phyloP scores from a whole-genome alignment of 2,113 vertebrate species.

The Nerophis ophidion region DNA sequence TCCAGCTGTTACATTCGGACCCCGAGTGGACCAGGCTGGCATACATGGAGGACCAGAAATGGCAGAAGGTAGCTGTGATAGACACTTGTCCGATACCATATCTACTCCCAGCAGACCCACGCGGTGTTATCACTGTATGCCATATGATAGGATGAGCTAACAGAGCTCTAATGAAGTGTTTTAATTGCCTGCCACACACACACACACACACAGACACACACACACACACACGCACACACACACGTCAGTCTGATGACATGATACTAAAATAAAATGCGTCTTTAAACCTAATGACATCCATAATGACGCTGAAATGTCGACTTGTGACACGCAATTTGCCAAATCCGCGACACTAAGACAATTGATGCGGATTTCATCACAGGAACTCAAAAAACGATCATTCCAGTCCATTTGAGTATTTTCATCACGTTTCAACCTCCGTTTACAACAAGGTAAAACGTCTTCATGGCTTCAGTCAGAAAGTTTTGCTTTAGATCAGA shows the following conservation, averaged over 20 bases:
- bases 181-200: slow-evolving; percentile 60
- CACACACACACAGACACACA: slow-evolving; percentile 2
- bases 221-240: slow-evolving; percentile 14
- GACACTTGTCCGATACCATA: slow-evolving; percentile 50
- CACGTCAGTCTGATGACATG: neutral
- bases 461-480: slow-evolving; percentile 27
- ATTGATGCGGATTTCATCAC: slow-evolving; percentile 30
- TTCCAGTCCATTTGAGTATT: slow-evolving; percentile 20
- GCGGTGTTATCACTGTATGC: slow-evolving; percentile 58
- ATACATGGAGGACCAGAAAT: no score
- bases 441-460: neutral
- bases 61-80: neutral
- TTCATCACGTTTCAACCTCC: slow-evolving; percentile 24
- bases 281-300: neutral
- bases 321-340: slow-evolving; percentile 25
- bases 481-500: slow-evolving; percentile 23
- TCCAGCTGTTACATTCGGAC: neutral
- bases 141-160: slow-evolving; percentile 67
- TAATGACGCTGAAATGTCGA: slow-evolving; percentile 2
- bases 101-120: slow-evolving; percentile 51
- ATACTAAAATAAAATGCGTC: neutral
- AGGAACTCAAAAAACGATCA: slow-evolving; percentile 20
- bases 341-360: slow-evolving; percentile 26
- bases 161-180: slow-evolving; percentile 67
- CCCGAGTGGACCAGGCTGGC: neutral